Evolutionary conservation across 2,797 vertebrate genomes (phyloP), one percentile per base, ranked within the genome.

Genomic region (Sebastes hubbsi): DNA sequence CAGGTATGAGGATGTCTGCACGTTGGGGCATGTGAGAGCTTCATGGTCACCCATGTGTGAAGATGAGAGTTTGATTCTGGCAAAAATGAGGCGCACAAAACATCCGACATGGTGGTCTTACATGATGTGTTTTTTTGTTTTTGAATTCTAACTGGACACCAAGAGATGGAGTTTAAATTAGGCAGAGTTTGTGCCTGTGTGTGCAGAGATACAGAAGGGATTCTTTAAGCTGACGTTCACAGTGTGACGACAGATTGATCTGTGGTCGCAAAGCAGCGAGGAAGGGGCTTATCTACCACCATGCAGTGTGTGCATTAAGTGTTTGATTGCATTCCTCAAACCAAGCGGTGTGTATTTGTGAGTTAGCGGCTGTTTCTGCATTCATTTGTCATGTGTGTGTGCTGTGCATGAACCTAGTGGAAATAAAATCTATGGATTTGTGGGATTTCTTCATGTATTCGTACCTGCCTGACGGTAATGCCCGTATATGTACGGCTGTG

Each of bases 201-300:
- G 63, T 38, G 14, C 13, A n/a, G 27, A 29, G 52, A 24, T 52
- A 52, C 46, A 52, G 18, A 52, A 52, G 46, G 46, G 61, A 71
- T 78, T 49, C 18, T 62, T 75, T 6, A 32, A 75, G 78, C 52
- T 67, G 66, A 61, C 13, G 12, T 62, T 70, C 32, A 46, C 76
- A 59, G 64, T 12, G 77, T 65, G 72, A 82, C 46, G 34, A 16
- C 65, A 68, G 80, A 88, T 69, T 78, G 76, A 87, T 83, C 72
- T 58, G 56, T 63, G 81, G 66, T 60, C 66, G 73, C 34, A 46
- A 27, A 4, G 61, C 66, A 74, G 54, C 0, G 2, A 66, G 14
- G 65, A 65, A 34, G 20, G 65, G 18, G 32, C 80, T 87, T 82
- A 84, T 90, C 86, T 80, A 18, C 60, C 68, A 52, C 72, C 30